Base-by-base conservation (phyloP, 1,140 invertebrate species). In the Drosophila takahashii region DNA sequence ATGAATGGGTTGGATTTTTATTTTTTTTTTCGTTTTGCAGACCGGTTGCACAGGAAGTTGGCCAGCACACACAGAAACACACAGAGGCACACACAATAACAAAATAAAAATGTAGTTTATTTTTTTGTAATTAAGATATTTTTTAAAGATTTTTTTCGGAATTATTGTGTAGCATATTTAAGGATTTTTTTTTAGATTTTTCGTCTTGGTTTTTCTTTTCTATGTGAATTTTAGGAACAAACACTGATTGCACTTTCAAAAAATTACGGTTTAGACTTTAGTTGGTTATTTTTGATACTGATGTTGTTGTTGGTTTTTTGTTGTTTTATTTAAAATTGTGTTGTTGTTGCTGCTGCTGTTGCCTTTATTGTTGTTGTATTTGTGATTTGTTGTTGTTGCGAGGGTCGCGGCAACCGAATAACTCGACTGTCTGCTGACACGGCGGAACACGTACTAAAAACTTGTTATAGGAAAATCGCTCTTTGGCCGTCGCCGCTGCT, bases 391-490 rank as follows among this genome's bases (percentile, higher is more conserved):
- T 36, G 42, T 41, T 70, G 41, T 52, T 47, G 53, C 37, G 16
- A 32, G 37, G 32, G 26, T 22, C 48, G 47, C 60, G 59, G 59
- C 59, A 47, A 22, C 32, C 34, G 45, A 64, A 51, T 41, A 22
- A 51, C 77, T 85, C 90, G 87, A 91, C 90, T 91, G 90, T 91
- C 83, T 90, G 79, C 89, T 77, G 78, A 91, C 81, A 91, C 90
- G 85, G 80, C 90, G 90, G 90, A 91, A 91, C 83, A 91, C 90
- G 90, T 91, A 91, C 90, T 91, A 91, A 91, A 76, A 91, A 91
- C 90, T 90, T 90, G 90, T 87, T 91, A 79, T 74, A 79, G 64
- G 71, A 77, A 81, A 72, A 78, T 50, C 61, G 44, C 58, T 51
- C 44, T 41, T 16, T 39, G 52, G 44, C 18, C 39, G 32, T 18